phyloP scores from a whole-genome alignment of 2,113 vertebrate genomes.

The Perognathus longimembris region DNA sequence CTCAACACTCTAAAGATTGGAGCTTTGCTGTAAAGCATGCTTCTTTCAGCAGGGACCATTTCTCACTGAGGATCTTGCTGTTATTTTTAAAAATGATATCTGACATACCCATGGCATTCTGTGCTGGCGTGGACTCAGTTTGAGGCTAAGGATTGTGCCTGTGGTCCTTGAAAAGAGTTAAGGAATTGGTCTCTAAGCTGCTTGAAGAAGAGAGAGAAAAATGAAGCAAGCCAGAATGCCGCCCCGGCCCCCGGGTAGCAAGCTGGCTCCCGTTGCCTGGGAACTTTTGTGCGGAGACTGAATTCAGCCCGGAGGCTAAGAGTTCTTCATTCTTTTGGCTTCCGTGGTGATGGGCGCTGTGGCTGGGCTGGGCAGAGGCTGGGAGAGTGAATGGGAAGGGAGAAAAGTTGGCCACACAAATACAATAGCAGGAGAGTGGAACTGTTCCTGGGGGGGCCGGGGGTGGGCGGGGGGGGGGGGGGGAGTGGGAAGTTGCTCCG shows the following conservation, averaged over 20 bases:
- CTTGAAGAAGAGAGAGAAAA: neutral
- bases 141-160: neutral
- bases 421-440: constrained; percentile 74
- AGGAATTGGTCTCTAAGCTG: neutral
- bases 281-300: constrained; percentile 63
- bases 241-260: neutral
- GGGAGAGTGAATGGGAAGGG: constrained; percentile 61
- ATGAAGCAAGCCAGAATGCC: neutral
- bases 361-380: constrained; percentile 73
- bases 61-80: neutral
- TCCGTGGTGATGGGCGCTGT: constrained; percentile 65
- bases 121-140: neutral
- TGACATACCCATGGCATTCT: neutral
- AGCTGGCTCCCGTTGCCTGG: constrained; percentile 17
- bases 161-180: neutral
- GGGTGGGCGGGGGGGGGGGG: constrained; percentile 56
- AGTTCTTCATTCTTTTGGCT: constrained; percentile 73
- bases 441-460: constrained; percentile 5
- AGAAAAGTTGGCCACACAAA: constrained; percentile 84
- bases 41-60: neutral
- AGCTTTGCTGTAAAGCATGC: neutral
- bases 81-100: neutral
- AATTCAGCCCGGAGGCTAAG: constrained; percentile 75
- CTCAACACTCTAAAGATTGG: neutral
- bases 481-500: constrained; percentile 35